A percentile compares a stretch with the other conserved stretches of the same genome.
These are phyloP conservation scores for Orthonevra nobilis DNA, from an alignment of 2,888 invertebrate genomes.

Conservation along the genomic window DNA sequence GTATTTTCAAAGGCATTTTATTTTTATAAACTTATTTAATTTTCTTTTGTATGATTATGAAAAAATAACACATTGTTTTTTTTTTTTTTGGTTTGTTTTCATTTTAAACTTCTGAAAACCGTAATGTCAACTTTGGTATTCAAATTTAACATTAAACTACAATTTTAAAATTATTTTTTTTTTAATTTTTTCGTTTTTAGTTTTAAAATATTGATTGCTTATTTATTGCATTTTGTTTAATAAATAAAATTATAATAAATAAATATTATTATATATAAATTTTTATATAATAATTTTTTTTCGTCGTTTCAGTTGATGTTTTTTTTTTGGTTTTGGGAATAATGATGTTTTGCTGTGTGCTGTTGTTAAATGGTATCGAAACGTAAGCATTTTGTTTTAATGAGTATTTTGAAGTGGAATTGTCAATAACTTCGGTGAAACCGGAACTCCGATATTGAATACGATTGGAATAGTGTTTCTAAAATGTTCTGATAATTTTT, in stretches of 20 bases:
- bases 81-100: too few species aligned
- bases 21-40: conserved; percentile 26
- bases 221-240: conserved; percentile 57
- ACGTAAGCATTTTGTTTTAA: conserved; percentile 11
- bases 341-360: conserved; percentile 11
- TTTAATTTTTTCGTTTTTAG: conserved; percentile 3
- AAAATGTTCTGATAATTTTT: conserved; percentile 8
- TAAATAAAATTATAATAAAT: background rate
- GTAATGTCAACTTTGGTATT: conserved; percentile 25
- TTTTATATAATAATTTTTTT: too few species aligned
- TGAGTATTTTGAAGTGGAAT: conserved; percentile 21
- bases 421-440: conserved; percentile 51
- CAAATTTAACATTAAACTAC: conserved; percentile 19
- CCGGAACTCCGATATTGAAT: conserved; percentile 53
- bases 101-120: conserved; percentile 47
- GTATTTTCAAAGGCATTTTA: conserved; percentile 67
- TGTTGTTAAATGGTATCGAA: conserved; percentile 35
- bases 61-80: conserved; percentile 56
- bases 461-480: conserved; percentile 48
- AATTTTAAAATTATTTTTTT: conserved; percentile 16
- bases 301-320: conserved; percentile 7
- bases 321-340: conserved; percentile 1
- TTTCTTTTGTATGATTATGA: conserved; percentile 25
- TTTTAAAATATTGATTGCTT: conserved; percentile 54
- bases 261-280: too few species aligned